A percentile compares a stretch with the other conserved stretches of the same genome.
Evolutionary conservation across 2,113 vertebrate genomes (phyloP).

Genomic region (Ceuthmochares aereus): DNA sequence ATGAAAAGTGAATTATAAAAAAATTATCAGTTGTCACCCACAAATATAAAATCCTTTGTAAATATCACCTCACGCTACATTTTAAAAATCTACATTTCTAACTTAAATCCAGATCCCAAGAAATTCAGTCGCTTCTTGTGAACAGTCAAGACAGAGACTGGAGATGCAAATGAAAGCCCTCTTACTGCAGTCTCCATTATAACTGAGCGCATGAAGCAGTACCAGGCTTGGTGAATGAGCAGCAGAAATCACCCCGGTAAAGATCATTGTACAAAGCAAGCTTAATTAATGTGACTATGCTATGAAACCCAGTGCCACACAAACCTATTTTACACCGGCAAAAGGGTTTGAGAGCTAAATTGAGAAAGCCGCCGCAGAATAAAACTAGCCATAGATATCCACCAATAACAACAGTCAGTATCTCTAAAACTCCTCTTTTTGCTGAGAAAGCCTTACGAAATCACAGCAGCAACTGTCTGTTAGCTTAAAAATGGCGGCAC

Average conservation of each 20-base stretch:
- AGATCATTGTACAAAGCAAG: neutral
- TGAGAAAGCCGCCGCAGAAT: neutral
- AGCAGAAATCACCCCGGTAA: neutral
- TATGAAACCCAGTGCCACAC: neutral
- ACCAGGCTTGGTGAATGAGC: neutral
- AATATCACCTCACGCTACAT: constrained; percentile 41
- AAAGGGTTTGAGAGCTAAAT: neutral
- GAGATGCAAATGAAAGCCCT: neutral
- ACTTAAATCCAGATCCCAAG: constrained; percentile 6
- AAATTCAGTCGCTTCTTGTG: neutral
- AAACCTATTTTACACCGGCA: neutral
- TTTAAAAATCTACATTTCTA: constrained; percentile 60
- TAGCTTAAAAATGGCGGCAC: neutral
- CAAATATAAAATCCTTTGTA: constrained; percentile 44
- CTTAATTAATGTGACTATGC: neutral
- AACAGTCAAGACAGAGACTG: neutral
- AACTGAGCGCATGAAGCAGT: neutral
- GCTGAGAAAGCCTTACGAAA: neutral
- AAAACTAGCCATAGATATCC: neutral
- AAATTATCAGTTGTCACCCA: constrained; percentile 54
- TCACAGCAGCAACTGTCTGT: neutral
- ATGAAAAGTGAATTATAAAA: constrained; percentile 66
- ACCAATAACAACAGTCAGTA: neutral
- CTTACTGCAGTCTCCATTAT: neutral
- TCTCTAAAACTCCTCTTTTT: neutral